Evolutionary conservation across 2,113 vertebrate genomes (phyloP).

Genomic region (Hepsetus odoe): DNA sequence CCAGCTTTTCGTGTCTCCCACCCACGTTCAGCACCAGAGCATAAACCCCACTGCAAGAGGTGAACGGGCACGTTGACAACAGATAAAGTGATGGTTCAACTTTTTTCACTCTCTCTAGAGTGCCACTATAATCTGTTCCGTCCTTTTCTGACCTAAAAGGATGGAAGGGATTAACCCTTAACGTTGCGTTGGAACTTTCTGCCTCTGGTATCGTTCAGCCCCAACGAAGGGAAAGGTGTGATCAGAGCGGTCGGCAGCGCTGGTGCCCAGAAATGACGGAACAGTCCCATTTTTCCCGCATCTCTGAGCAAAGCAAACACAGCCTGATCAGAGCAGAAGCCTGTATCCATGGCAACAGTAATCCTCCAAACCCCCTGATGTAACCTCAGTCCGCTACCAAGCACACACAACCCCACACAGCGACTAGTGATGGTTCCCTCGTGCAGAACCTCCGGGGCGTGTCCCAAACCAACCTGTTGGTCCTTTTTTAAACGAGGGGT

Average conservation of each 20-base stretch:
- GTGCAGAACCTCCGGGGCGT: no score
- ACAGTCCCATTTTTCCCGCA: neutral
- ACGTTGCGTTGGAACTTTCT: no score
- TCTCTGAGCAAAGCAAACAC: constrained; percentile 6
- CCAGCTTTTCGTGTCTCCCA: no score
- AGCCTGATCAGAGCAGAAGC: neutral
- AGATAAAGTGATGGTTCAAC: no score
- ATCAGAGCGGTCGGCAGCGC: neutral
- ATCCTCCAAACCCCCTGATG: constrained; percentile 27
- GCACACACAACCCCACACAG: constrained; percentile 17
- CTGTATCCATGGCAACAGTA: constrained; percentile 53
- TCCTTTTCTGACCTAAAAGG: no score
- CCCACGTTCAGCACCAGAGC: no score
- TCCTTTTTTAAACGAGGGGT: no score
- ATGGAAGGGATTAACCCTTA: no score
- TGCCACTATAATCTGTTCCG: no score
- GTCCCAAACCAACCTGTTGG: no score
- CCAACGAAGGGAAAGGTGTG: neutral
- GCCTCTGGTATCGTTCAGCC: neutral
- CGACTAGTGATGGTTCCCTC: no score
- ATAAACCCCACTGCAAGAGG: no score
- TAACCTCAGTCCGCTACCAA: constrained; percentile 25
- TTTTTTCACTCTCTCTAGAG: neutral
- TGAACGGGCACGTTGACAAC: neutral
- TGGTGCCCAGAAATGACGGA: neutral